These are phyloP conservation scores for Montipora capricornis DNA, from an alignment of 64 coral and sea anemone genomes.

Conservation along the genomic window DNA sequence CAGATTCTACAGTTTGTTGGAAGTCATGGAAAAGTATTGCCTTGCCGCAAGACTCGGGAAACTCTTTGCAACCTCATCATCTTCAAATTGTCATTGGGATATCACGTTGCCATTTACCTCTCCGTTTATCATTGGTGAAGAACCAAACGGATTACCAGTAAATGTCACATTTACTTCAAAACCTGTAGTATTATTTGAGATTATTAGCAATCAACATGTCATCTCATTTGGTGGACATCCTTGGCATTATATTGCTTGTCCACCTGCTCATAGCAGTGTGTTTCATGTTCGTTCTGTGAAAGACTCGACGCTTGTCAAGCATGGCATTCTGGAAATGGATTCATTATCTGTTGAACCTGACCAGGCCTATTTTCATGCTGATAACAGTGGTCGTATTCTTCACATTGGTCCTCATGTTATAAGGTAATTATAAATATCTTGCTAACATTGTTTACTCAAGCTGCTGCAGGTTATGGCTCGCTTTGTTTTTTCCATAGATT, in stretches of 20 bases:
- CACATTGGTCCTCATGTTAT: slow-evolving; percentile 81
- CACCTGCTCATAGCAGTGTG: slow-evolving; percentile 42
- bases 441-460: no score
- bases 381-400: slow-evolving; percentile 89
- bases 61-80: background rate
- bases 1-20: slow-evolving; percentile 78
- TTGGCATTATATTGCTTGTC: slow-evolving; percentile 84
- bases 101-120: background rate
- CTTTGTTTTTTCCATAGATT: no score
- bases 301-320: slow-evolving; percentile 45
- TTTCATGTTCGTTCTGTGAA: slow-evolving; percentile 78
- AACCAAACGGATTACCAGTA: slow-evolving; percentile 82
- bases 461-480: no score
- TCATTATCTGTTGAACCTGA: slow-evolving; percentile 79
- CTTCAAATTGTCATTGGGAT: background rate
- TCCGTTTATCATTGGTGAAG: slow-evolving; percentile 60
- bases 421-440: slow-evolving; percentile 36
- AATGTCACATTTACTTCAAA: slow-evolving; percentile 82
- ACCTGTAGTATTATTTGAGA: slow-evolving; percentile 76
- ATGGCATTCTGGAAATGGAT: slow-evolving; percentile 60
- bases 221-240: slow-evolving; percentile 90
- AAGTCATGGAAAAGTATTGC: slow-evolving; percentile 75
- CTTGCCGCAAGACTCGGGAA: slow-evolving; percentile 57
- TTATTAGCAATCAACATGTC: slow-evolving; percentile 82
- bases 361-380: slow-evolving; percentile 85